Percentiles rank a stretch among this genome's conserved stretches.
Evolutionary conservation across 2,797 vertebrate species (phyloP).

Genomic region (Oreochromis mossambicus): DNA sequence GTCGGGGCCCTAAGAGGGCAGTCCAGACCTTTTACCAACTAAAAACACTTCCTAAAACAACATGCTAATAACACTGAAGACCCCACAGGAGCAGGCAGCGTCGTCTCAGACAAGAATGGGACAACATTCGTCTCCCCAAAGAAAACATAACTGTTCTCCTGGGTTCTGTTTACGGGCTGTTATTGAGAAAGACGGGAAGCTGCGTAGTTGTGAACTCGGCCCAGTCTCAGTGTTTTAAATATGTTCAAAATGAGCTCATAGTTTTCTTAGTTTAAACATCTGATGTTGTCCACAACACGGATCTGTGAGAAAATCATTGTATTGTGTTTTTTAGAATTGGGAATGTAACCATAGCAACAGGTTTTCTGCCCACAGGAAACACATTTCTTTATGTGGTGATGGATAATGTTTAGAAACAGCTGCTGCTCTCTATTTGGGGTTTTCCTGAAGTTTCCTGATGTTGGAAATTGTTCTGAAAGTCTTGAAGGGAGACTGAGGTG

Average conservation of each 20-base stretch:
- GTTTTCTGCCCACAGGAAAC: not conserved
- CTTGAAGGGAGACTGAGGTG: not conserved
- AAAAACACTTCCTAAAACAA: not conserved
- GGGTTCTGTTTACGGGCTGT: not conserved
- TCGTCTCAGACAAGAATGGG: not conserved
- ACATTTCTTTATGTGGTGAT: not conserved
- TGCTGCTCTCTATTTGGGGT: not conserved
- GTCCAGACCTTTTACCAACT: not conserved
- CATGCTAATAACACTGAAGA: not conserved
- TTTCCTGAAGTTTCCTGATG: not conserved
- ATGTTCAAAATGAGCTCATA: not conserved
- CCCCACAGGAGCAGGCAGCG: not conserved
- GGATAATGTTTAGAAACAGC: rapidly evolving
- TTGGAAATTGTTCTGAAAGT: not conserved
- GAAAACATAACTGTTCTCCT: not conserved
- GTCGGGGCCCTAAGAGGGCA: not conserved
- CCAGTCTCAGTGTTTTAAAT: not conserved
- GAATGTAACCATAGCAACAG: not conserved
- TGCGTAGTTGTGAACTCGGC: not conserved
- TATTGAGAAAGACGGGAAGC: not conserved
- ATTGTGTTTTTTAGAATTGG: not conserved
- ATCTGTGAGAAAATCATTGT: not conserved
- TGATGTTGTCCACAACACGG: not conserved
- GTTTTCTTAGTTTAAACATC: not conserved
- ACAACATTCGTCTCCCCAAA: not conserved